phyloP scores from a whole-genome alignment of 2,797 vertebrate genomes.

The Liasis olivaceus region DNA sequence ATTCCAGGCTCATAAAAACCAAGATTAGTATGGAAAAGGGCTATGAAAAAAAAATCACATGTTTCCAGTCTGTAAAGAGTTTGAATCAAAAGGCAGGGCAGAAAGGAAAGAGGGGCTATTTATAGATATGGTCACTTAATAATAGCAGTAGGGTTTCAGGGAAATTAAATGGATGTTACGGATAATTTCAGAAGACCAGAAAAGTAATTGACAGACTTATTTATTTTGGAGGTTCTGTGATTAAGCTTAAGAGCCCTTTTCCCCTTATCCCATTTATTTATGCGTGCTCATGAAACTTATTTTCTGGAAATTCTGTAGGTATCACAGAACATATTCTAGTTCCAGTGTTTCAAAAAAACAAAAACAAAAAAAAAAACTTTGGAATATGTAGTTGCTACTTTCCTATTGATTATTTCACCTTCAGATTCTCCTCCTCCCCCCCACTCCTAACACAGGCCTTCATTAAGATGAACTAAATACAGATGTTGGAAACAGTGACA shows the following conservation, averaged over 20 bases:
- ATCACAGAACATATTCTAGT: not conserved
- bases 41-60: not conserved
- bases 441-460: not conserved
- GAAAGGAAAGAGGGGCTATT: too few species aligned
- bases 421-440: not conserved
- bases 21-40: not conserved
- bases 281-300: not conserved
- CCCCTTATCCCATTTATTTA: constrained; percentile 2
- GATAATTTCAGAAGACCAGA: not conserved
- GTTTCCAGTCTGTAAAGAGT: not conserved
- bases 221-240: not conserved
- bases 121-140: not conserved
- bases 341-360: not conserved
- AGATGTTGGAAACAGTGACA: not conserved
- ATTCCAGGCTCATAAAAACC: not conserved
- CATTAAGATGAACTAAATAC: not conserved
- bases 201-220: not conserved
- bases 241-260: not conserved
- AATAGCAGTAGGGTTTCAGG: not conserved
- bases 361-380: not conserved
- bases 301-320: not conserved
- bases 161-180: too few species aligned
- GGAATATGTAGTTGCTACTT: not conserved
- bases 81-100: not conserved
- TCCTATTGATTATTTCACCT: not conserved